A percentile compares a stretch with the other conserved stretches of the same genome.
phyloP scores from a whole-genome alignment of 2,888 invertebrate species.

The Ormyrus thymus region DNA sequence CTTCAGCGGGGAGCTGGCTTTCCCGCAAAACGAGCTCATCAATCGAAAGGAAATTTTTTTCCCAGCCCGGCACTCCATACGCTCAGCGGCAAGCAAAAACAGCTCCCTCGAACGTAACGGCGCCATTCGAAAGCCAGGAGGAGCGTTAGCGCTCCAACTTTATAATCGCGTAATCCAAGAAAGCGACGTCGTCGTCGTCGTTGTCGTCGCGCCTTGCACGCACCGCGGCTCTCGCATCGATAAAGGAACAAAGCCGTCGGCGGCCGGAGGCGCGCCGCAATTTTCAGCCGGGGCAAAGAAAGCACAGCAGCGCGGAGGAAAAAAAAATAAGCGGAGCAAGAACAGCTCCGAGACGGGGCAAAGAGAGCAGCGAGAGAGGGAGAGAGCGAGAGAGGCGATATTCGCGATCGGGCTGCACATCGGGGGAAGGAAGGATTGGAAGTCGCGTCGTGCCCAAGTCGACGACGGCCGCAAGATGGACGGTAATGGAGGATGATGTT shows the following conservation, averaged over 20 bases:
- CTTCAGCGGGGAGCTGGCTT: neutral
- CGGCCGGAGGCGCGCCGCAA: neutral
- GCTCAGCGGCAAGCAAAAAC: slow-evolving; percentile 23
- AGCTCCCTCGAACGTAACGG: slow-evolving; percentile 33
- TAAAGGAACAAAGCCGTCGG: slow-evolving; percentile 32
- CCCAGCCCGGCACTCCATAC: neutral
- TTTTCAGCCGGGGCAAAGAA: slow-evolving; percentile 3
- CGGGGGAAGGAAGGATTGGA: slow-evolving; percentile 38
- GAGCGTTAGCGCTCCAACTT: neutral
- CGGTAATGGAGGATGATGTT: slow-evolving; percentile 58
- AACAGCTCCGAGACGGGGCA: neutral
- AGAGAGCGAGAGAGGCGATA: slow-evolving; percentile 1
- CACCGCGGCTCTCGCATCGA: neutral
- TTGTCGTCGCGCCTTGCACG: neutral
- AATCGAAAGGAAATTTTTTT: slow-evolving; percentile 31
- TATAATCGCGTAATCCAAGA: slow-evolving; percentile 2
- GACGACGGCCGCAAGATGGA: slow-evolving; percentile 50
- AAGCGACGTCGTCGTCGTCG: neutral
- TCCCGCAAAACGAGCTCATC: slow-evolving; percentile 31
- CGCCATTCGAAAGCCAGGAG: slow-evolving; percentile 27
- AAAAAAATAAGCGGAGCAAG: neutral
- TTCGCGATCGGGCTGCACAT: slow-evolving; percentile 1
- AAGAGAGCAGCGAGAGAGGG: neutral
- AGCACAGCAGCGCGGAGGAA: neutral
- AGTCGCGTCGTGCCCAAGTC: slow-evolving; percentile 3